These are phyloP conservation scores for Lemur catta DNA, from an alignment of 2,797 vertebrate genomes.

Conservation along the genomic window DNA sequence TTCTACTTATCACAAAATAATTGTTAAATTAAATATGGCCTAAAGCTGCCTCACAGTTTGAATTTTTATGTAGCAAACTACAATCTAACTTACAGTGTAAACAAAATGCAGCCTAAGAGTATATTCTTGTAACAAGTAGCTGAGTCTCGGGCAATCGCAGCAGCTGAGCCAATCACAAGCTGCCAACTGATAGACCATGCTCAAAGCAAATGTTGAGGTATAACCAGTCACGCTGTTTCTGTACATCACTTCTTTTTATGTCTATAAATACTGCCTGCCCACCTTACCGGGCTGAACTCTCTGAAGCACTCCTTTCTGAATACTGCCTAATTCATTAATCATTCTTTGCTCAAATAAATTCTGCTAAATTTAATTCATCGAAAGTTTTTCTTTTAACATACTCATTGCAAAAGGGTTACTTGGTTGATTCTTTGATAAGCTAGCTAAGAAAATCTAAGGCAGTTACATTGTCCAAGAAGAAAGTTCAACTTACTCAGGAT, in stretches of 20 bases:
- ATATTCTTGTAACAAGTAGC: not conserved
- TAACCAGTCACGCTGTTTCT: not conserved
- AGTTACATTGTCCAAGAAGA: not conserved
- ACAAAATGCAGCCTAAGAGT: not conserved
- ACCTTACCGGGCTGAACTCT: too few relatives aligned
- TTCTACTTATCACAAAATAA: not conserved
- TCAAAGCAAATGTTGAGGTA: not conserved
- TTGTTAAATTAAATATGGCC: not conserved
- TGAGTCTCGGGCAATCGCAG: not conserved
- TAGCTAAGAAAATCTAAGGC: not conserved
- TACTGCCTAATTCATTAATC: not conserved
- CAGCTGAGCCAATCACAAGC: not conserved
- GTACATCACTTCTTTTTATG: not conserved
- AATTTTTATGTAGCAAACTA: not conserved
- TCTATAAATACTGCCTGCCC: not conserved
- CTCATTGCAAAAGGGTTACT: not conserved
- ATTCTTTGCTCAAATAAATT: not conserved
- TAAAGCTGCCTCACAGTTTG: not conserved
- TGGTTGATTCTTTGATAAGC: not conserved
- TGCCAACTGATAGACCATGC: not conserved
- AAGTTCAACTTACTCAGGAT: not conserved
- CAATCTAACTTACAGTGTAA: not conserved
- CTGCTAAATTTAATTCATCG: not conserved
- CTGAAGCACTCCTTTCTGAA: not conserved
- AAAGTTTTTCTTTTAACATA: not conserved